phyloP scores from a whole-genome alignment of 1,140 invertebrate species.

The Leptopilina clavipes region DNA sequence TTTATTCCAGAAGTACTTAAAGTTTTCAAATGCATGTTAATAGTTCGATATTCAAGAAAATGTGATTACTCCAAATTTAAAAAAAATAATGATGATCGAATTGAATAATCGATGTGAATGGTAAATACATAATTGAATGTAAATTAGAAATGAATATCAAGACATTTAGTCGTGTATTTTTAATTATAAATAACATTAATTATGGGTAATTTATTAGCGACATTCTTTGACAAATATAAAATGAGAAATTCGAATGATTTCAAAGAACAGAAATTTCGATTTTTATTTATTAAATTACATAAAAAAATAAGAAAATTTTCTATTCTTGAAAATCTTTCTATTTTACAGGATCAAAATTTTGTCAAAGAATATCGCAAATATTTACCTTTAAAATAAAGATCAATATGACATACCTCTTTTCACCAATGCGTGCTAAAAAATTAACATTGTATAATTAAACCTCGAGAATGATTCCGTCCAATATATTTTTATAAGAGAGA shows the following conservation, averaged over 20 bases:
- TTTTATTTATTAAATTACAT: too few relatives aligned
- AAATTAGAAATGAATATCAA: neutral
- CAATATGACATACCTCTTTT: conserved; percentile 26
- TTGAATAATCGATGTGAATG: neutral
- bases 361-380: neutral
- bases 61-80: conserved; percentile 3
- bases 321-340: too few relatives aligned
- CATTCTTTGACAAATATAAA: too few relatives aligned
- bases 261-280: too few relatives aligned
- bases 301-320: too few relatives aligned
- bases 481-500: conserved; percentile 67
- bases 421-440: conserved; percentile 31
- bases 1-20: neutral
- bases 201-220: too few relatives aligned
- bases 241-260: too few relatives aligned
- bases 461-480: conserved; percentile 64
- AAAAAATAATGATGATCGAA: neutral
- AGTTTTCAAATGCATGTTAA: conserved; percentile 4
- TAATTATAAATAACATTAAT: neutral
- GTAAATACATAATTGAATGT: neutral
- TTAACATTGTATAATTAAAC: conserved; percentile 10
- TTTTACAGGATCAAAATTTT: too few relatives aligned
- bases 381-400: neutral
- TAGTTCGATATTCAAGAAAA: conserved; percentile 15
- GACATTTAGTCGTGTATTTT: conserved; percentile 8